phyloP scores from a whole-genome alignment of 2,113 vertebrate species.

The Eudyptes chrysolophus region DNA sequence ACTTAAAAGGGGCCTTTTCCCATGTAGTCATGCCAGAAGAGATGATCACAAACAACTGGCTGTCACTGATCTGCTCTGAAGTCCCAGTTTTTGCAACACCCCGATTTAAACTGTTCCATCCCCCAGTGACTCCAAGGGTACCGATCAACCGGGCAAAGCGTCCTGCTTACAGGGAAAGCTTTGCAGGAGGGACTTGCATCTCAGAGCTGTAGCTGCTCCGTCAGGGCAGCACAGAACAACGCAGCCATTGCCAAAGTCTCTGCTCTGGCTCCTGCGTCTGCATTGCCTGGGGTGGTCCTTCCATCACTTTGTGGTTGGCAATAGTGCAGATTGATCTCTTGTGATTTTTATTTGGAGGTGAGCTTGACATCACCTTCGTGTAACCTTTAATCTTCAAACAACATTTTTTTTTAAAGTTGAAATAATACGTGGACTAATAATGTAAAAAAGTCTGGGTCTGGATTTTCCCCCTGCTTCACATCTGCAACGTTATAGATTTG shows the following conservation, averaged over 20 bases:
- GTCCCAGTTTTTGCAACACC: not conserved
- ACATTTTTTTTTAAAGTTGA: not conserved
- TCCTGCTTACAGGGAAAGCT: not conserved
- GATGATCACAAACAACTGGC: slow-evolving; percentile 32
- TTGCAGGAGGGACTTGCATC: not conserved
- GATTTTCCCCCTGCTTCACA: not conserved
- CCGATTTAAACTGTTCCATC: not conserved
- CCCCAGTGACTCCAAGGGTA: not conserved
- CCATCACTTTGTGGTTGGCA: accelerated
- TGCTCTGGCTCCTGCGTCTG: not conserved
- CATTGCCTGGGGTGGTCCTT: not conserved
- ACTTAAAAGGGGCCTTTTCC: slow-evolving; percentile 19
- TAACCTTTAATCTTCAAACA: not conserved
- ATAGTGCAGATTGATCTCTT: not conserved
- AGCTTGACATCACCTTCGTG: not conserved
- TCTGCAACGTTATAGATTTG: not conserved
- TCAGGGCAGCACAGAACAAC: not conserved
- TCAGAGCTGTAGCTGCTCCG: not conserved
- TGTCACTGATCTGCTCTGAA: slow-evolving; percentile 15
- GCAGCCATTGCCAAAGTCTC: not conserved
- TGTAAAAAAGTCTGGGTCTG: not conserved
- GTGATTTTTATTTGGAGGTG: not conserved
- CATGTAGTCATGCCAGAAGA: slow-evolving; percentile 2
- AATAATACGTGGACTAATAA: not conserved
- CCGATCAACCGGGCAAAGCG: accelerated